These are phyloP conservation scores for Lasioglossum pauxillum DNA, from an alignment of 2,888 invertebrate genomes.

Conservation along the genomic window DNA sequence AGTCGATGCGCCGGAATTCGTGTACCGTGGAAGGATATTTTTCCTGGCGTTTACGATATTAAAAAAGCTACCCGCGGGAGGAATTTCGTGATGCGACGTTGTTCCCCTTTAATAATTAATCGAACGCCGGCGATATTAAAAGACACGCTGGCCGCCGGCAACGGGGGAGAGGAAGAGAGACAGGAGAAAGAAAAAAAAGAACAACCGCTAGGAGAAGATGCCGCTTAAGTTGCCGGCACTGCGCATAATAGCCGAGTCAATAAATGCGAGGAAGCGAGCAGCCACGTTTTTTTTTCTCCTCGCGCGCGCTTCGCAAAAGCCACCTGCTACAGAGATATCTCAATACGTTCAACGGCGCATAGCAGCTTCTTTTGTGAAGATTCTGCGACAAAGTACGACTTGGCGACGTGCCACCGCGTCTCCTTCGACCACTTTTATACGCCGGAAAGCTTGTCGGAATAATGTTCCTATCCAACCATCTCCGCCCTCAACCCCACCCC, in stretches of 20 bases:
- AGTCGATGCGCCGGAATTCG: slow-evolving; percentile 25
- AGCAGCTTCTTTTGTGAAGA: slow-evolving; percentile 51
- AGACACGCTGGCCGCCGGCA: not conserved
- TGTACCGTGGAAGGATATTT: not conserved
- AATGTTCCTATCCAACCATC: slow-evolving; percentile 52
- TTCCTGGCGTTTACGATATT: slow-evolving; percentile 8
- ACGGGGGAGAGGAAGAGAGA: not conserved
- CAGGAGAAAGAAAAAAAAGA: not conserved
- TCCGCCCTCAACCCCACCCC: not conserved
- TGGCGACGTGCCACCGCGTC: slow-evolving; percentile 66
- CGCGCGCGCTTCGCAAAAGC: slow-evolving; percentile 6
- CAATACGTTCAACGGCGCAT: slow-evolving; percentile 44
- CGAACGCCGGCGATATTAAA: slow-evolving; percentile 25
- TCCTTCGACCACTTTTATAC: slow-evolving; percentile 63
- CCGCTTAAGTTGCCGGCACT: not conserved
- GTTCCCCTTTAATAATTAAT: slow-evolving; percentile 38
- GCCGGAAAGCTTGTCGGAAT: slow-evolving; percentile 65
- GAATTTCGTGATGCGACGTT: slow-evolving; percentile 33
- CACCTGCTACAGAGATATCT: slow-evolving; percentile 39
- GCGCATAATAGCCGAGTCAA: slow-evolving; percentile 35
- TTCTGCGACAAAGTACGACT: slow-evolving; percentile 57
- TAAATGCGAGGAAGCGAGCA: slow-evolving; percentile 30
- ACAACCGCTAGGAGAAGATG: not conserved
- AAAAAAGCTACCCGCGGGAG: not conserved
- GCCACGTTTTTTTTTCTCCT: slow-evolving; percentile 8